Base-by-base conservation (phyloP, 2,113 vertebrate genomes). In the Corydoras sp. region DNA sequence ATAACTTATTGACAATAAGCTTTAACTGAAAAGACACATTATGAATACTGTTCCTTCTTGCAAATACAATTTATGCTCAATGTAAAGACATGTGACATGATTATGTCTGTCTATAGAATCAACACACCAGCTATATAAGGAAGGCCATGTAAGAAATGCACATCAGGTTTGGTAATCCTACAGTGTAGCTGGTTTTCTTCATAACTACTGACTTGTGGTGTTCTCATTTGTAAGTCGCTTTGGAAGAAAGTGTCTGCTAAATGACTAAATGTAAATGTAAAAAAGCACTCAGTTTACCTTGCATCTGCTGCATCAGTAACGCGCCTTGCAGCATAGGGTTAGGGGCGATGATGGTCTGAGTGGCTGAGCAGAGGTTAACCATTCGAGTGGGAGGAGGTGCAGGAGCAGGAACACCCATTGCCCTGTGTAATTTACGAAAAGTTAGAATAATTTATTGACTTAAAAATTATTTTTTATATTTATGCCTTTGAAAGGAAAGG, bases 301-400 rank as follows among this genome's bases (percentile, higher is more conserved):
- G 96, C 90, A 99, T 91, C 83, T 98, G 96, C 79, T 99, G 96
- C 91, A 98, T 91, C 65, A 98, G 87, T 77, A 98, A 81, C 65
- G 95, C 95, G 18, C 93, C 92, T 82, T 98, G 96, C 59, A 98
- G 86, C 93, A 95, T 88, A 12, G 93, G 91, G 82, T 96, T 93
- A 73, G 92, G 89, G 60, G 83, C 93, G 11, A 99, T 87, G 63
- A 98, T 89, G 0, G 93, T 87, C 48, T 95, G 90, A 29, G 83
- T 88, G 49, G 91, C 69, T 51, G 92, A 89, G 78, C 91, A 91
- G 72, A 98, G 82, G 81, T 90, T 95, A 81, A 97, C 89, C 89
- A 96, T 92, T 79, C 92, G 92, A 69, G 92, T 89, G 61, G 89
- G 75, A 53, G 90, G 86, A 2, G 91, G 84, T 0, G 81, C 62